These are phyloP conservation scores for Catostylus mosaicus DNA, from an alignment of 30 jellyfish, hydroid and myxozoan genomes.

Conservation along the genomic window DNA sequence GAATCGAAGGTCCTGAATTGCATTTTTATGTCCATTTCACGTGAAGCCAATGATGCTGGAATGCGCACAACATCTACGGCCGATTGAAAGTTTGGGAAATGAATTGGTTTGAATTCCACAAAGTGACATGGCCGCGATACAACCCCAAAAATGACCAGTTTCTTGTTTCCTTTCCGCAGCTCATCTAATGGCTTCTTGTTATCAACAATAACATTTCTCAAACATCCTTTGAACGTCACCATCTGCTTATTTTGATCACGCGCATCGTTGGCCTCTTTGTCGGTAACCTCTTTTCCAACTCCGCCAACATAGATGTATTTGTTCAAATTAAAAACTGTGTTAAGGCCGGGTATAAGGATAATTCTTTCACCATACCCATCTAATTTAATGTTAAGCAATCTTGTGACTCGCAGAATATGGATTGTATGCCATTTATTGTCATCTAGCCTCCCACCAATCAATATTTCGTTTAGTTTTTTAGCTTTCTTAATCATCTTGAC, in stretches of 20 bases:
- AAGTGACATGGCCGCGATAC: constrained; percentile 27
- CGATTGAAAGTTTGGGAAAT: constrained; percentile 63
- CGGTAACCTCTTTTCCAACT: not conserved
- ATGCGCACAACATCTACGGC: constrained; percentile 41
- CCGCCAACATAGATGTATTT: constrained; percentile 64
- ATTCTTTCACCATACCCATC: constrained; percentile 42
- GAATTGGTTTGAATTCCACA: constrained; percentile 52
- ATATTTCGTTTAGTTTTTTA: constrained; percentile 27
- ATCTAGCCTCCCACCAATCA: constrained; percentile 63
- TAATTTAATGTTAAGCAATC: constrained; percentile 44
- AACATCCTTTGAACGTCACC: constrained; percentile 60
- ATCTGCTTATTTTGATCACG: not conserved
- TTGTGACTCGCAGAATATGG: constrained; percentile 36
- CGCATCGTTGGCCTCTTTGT: not conserved
- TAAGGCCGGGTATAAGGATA: constrained; percentile 58
- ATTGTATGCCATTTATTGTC: constrained; percentile 69
- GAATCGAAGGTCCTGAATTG: constrained; percentile 70
- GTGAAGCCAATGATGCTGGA: constrained; percentile 21
- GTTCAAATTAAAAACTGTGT: constrained; percentile 49
- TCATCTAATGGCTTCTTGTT: constrained; percentile 58
- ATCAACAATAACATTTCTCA: constrained; percentile 47
- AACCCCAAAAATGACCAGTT: constrained; percentile 42
- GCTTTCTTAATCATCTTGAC: constrained; percentile 19
- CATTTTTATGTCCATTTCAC: constrained; percentile 52
- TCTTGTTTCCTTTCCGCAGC: constrained; percentile 34